Conservation (phyloP, 1,140 invertebrate genomes). For the Hypothenemus hampei region DNA sequence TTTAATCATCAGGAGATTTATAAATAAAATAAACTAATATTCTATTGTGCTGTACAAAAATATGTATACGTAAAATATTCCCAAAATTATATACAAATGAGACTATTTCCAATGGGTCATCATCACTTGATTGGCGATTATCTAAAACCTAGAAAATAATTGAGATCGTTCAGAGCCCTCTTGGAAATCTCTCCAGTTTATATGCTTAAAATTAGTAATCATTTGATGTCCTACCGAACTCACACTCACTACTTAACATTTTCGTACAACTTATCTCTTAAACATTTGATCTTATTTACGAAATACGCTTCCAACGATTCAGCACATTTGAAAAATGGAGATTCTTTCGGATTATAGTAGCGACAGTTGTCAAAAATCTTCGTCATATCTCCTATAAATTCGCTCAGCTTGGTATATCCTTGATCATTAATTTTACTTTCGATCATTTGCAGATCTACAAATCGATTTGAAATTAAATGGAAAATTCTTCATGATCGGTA, state of each 20-base stretch:
- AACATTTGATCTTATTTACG: constrained; percentile 83
- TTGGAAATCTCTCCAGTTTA: neutral
- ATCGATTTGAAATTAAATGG: neutral
- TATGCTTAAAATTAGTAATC: neutral
- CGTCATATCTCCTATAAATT: constrained; percentile 96
- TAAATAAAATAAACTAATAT: neutral
- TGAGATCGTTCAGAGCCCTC: neutral
- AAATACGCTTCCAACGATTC: constrained; percentile 93
- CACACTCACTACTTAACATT: constrained; percentile 34
- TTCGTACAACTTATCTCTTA: constrained; percentile 74
- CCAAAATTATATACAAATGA: neutral
- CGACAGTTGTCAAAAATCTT: constrained; percentile 98
- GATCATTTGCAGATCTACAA: constrained; percentile 86
- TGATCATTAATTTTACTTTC: constrained; percentile 81
- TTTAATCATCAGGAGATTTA: too few species aligned
- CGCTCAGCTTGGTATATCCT: constrained; percentile 81
- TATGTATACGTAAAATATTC: neutral
- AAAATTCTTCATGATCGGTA: neutral
- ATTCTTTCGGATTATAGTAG: constrained; percentile 93
- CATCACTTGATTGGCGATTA: neutral
- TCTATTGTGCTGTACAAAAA: constrained; percentile 3
- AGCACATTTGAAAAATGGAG: constrained; percentile 92
- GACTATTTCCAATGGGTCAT: neutral
- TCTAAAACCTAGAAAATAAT: neutral
- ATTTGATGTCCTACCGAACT: neutral